A percentile compares a stretch with the other conserved stretches of the same genome.
These are phyloP conservation scores for Pollenia angustigena DNA, from an alignment of 2,888 invertebrate species.

Conservation along the genomic window DNA sequence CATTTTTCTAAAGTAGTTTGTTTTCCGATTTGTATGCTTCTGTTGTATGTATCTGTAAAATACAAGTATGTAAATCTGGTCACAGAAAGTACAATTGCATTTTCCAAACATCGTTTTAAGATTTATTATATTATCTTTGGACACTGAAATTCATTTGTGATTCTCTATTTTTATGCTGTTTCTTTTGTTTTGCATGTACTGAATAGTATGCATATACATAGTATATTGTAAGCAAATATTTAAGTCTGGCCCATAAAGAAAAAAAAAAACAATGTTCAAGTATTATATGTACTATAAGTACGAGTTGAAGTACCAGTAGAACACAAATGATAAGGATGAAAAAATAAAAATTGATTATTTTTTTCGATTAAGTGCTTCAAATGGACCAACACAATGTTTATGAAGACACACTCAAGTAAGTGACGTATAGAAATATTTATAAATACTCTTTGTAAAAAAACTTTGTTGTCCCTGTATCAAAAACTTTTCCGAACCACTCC, in stretches of 20 bases:
- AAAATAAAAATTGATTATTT: neutral
- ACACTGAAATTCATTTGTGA: conserved; percentile 10
- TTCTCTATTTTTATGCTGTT: neutral
- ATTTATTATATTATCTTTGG: conserved; percentile 54
- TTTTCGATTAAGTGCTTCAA: conserved; percentile 44
- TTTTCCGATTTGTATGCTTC: neutral
- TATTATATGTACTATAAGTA: neutral
- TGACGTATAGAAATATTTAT: conserved; percentile 31
- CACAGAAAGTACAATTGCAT: conserved; percentile 21
- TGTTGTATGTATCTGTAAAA: neutral
- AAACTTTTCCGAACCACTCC: neutral
- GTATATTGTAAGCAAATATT: conserved; percentile 17
- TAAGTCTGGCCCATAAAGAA: neutral
- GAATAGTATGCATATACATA: no score
- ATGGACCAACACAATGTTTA: conserved; percentile 35
- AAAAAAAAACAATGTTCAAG: neutral
- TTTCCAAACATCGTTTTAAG: conserved; percentile 34
- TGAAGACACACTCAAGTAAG: conserved; percentile 34
- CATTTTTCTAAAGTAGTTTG: neutral
- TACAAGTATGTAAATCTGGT: conserved; percentile 37
- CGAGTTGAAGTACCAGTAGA: neutral
- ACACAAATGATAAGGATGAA: conserved; percentile 13
- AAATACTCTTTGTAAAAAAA: conserved; percentile 19
- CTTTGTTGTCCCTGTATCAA: neutral
- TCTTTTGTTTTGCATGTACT: neutral